phyloP scores from a whole-genome alignment of 2,888 invertebrate species.

The Pandemis heparana region DNA sequence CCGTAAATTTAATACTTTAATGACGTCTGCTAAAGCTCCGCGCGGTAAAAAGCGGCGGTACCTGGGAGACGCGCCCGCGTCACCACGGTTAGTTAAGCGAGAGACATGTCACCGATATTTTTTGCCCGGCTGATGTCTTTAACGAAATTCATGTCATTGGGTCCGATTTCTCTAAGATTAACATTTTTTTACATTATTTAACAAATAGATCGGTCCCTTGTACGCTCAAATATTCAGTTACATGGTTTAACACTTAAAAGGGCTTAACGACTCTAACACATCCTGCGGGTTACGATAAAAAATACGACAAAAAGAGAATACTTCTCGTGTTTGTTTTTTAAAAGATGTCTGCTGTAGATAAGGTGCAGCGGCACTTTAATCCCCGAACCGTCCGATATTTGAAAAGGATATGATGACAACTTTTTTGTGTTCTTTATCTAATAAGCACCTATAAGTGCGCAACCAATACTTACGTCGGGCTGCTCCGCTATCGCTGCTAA shows the following conservation, averaged over 20 bases:
- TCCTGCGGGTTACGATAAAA: constrained; percentile 86
- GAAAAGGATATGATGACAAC: constrained; percentile 85
- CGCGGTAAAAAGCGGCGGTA: constrained; percentile 69
- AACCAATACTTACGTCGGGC: constrained; percentile 63
- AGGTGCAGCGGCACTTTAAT: constrained; percentile 84
- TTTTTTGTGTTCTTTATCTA: constrained; percentile 81
- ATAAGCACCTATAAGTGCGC: constrained; percentile 71
- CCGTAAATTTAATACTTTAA: constrained; percentile 83
- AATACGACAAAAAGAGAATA: constrained; percentile 82
- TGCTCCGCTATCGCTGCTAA: constrained; percentile 8
- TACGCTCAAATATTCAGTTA: constrained; percentile 85
- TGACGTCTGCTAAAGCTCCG: constrained; percentile 66
- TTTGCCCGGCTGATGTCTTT: constrained; percentile 81
- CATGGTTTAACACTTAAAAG: constrained; percentile 86
- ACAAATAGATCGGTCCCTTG: constrained; percentile 85
- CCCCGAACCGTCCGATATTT: constrained; percentile 83
- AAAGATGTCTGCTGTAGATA: constrained; percentile 85
- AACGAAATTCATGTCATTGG: constrained; percentile 84
- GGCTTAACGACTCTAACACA: constrained; percentile 86
- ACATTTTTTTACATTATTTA: constrained; percentile 80
- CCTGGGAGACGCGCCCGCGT: constrained; percentile 68
- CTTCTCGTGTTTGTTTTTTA: constrained; percentile 85
- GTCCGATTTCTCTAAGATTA: constrained; percentile 84
- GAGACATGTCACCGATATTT: constrained; percentile 80
- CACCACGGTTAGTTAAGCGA: constrained; percentile 71